Base-by-base conservation (phyloP, 2,888 invertebrate genomes). In the Helobdella robusta region DNA sequence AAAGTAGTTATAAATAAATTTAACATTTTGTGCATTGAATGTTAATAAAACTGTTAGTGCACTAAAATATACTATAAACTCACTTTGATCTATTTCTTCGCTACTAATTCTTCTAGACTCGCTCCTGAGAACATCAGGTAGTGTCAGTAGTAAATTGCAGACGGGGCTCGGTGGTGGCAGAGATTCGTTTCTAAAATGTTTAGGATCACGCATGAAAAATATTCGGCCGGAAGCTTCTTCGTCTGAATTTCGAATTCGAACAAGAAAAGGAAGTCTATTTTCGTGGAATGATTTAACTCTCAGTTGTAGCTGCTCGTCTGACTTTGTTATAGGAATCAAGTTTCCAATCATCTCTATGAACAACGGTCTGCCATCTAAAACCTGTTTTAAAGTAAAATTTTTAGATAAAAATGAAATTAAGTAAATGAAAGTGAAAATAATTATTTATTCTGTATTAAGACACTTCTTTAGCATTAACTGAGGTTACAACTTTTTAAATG, bases 311-410 rank as follows among this genome's bases (percentile, higher is more conserved):
- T 97, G 97, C 76, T 98, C 97, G 2, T 95, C 97, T 64, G 94
- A 91, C 68, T 78, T 98, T 28, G 95, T 88, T 11, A 98, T 87
- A 34, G 98, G 97, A 61, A 94, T 87, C 70, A 99, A 81, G 81
- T 97, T 98, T 54, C 97, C 98, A 64, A 90, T 90, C 80, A 98
- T 95, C 80, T 99, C 98, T 64, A 98, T 84, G 80, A 88, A 94
- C 71, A 95, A 90, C 48, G 88, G 86, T 80, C 94, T 93, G 50
- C 92, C 92, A 82, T 95, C 94, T 70, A 94, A 67, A 75, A 91
- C 93, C 85, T 97, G 36, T 56, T 8, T 8, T 25, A n/a, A 25
- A 50, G n/a, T 2, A 28, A 30, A 11, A n/a, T 4, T 48, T 1
- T 25, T 48, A 23, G 48, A 48, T 25, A 20, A 5, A 23, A 48